phyloP scores from a whole-genome alignment of 2,797 vertebrate species.

The Danio jaintianensis region DNA sequence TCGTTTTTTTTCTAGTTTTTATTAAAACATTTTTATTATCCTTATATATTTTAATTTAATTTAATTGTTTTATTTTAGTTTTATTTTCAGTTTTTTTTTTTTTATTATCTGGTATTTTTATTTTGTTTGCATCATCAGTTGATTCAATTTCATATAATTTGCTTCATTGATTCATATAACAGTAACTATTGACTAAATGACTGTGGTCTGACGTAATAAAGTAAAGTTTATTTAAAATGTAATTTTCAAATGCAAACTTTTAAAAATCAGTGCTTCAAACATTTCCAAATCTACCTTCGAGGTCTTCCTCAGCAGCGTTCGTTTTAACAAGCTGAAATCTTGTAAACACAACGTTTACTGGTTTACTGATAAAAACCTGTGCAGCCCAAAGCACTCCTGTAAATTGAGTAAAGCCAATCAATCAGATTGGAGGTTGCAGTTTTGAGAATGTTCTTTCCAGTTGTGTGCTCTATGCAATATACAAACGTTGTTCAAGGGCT shows the following conservation, averaged over 20 bases:
- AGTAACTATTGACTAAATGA: too few relatives aligned
- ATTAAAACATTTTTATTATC: too few relatives aligned
- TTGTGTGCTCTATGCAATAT: neutral
- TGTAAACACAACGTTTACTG: conserved; percentile 27
- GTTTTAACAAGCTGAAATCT: conserved; percentile 4
- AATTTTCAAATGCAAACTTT: neutral
- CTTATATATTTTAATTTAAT: too few relatives aligned
- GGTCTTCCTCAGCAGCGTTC: neutral
- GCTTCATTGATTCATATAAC: too few relatives aligned
- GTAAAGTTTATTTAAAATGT: too few relatives aligned
- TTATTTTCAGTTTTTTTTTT: too few relatives aligned
- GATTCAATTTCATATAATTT: too few relatives aligned
- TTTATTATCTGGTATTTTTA: too few relatives aligned
- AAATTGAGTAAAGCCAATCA: conserved; percentile 30
- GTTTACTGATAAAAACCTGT: conserved; percentile 30
- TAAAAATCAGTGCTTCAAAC: neutral
- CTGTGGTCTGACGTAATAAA: too few relatives aligned
- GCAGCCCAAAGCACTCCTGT: conserved; percentile 20
- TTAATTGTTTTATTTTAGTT: too few relatives aligned
- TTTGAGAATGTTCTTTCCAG: neutral
- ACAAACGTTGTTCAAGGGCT: conserved; percentile 9
- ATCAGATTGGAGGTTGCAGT: conserved; percentile 34
- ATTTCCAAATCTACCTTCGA: conserved; percentile 3
- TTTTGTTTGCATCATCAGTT: too few relatives aligned
- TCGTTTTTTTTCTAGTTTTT: too few relatives aligned